Evolutionary conservation across 2,888 invertebrate genomes (phyloP).

Genomic region (Troglohyphantes excavatus): DNA sequence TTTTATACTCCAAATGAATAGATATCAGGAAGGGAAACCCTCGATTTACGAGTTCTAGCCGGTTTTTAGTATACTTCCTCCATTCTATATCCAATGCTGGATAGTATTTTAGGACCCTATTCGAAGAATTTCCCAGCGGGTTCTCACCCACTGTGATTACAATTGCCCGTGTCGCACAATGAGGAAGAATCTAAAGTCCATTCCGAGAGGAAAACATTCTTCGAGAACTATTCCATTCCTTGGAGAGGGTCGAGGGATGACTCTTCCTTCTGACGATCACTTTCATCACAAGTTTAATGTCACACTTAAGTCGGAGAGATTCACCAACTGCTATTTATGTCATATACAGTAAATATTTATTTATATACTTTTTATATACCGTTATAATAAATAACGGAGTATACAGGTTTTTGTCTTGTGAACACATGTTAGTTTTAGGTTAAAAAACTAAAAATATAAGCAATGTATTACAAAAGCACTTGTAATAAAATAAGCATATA

Average conservation of each 20-base stretch:
- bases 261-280: background rate
- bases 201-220: background rate
- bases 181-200: background rate
- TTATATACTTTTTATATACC: no score
- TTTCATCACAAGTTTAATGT: background rate
- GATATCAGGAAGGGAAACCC: no score
- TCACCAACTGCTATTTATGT: no score
- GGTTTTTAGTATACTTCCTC: background rate
- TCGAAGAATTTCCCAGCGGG: slow-evolving; percentile 43
- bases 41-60: no score
- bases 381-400: no score
- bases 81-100: background rate
- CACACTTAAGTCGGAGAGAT: background rate
- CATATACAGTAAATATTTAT: no score
- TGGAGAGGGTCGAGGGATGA: background rate
- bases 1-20: no score
- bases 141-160: slow-evolving; percentile 25
- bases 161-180: slow-evolving; percentile 45
- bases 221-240: background rate
- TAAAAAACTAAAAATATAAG: no score
- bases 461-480: no score
- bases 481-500: no score
- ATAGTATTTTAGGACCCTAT: slow-evolving; percentile 25
- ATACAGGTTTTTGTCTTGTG: no score
- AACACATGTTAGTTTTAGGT: no score